phyloP scores from a whole-genome alignment of 92 coral and sea anemone genomes.

The Isaurus tuberculatus region DNA sequence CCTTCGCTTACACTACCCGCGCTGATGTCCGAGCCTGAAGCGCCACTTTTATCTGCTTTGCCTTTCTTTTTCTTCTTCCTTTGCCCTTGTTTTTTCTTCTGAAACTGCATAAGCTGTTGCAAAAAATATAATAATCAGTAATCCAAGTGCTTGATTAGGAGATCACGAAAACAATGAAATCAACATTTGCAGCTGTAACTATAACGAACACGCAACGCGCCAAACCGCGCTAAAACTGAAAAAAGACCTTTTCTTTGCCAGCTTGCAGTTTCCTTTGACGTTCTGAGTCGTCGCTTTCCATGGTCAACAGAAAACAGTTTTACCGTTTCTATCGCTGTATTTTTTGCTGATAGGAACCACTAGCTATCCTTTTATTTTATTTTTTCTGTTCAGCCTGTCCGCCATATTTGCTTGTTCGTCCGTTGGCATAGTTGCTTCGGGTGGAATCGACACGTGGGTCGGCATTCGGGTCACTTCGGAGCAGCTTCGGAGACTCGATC shows the following conservation, averaged over 20 bases:
- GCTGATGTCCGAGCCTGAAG: conserved; percentile 60
- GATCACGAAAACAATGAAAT: conserved; percentile 2
- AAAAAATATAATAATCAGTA: background rate
- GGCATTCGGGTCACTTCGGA: conserved; percentile 39
- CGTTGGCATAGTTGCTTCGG: conserved; percentile 52
- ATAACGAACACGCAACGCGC: conserved; percentile 77
- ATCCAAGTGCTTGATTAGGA: conserved; percentile 13
- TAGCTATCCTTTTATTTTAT: background rate
- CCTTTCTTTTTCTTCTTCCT: conserved; percentile 77
- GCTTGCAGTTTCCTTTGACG: conserved; percentile 96
- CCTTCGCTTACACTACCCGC: conserved; percentile 57
- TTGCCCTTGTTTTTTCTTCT: conserved; percentile 83
- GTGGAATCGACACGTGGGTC: conserved; percentile 27
- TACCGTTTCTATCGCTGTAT: background rate
- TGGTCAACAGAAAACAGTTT: conserved; percentile 36
- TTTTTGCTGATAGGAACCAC: conserved; percentile 15
- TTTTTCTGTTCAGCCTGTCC: conserved; percentile 20
- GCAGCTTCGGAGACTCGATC: background rate
- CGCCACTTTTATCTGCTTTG: conserved; percentile 55
- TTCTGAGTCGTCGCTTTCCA: conserved; percentile 98
- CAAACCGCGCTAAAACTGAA: conserved; percentile 59
- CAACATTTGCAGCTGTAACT: conserved; percentile 22
- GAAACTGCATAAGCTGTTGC: conserved; percentile 75
- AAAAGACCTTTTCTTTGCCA: conserved; percentile 90
- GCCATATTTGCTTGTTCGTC: conserved; percentile 47